Conservation (phyloP, 2,797 vertebrate species). For the Bufotes viridis region DNA sequence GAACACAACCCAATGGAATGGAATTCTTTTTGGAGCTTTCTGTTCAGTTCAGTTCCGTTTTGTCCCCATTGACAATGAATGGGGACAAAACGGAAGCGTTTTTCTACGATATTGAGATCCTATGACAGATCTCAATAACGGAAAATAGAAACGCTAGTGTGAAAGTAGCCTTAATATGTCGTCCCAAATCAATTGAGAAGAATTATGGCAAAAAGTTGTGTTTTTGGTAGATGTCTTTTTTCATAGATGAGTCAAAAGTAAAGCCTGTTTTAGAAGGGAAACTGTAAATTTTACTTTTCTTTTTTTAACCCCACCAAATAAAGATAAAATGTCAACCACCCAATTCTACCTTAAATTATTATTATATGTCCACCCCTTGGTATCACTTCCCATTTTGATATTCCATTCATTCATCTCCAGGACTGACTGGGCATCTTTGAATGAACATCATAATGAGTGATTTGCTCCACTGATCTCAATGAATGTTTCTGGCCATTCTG, state of each 20-base stretch:
- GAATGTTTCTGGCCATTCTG: constrained; percentile 14
- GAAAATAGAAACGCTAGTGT: too few species aligned
- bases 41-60: too few species aligned
- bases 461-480: constrained; percentile 38
- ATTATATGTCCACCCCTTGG: background rate
- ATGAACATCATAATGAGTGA: constrained; percentile 15
- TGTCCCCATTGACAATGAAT: too few species aligned
- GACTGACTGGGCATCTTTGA: constrained; percentile 14
- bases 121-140: too few species aligned
- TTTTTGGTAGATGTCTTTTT: too few species aligned
- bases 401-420: constrained; percentile 24
- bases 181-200: too few species aligned
- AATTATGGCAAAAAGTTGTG: too few species aligned
- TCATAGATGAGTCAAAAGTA: background rate
- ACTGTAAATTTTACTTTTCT: background rate
- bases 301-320: background rate
- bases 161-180: too few species aligned
- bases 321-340: background rate
- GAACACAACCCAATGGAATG: too few species aligned
- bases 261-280: background rate
- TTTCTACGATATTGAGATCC: too few species aligned
- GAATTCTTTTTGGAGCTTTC: too few species aligned
- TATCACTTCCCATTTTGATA: background rate
- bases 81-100: too few species aligned
- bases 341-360: background rate